Base-by-base conservation (phyloP, 2,888 invertebrate species). In the Yponomeuta malinellus region DNA sequence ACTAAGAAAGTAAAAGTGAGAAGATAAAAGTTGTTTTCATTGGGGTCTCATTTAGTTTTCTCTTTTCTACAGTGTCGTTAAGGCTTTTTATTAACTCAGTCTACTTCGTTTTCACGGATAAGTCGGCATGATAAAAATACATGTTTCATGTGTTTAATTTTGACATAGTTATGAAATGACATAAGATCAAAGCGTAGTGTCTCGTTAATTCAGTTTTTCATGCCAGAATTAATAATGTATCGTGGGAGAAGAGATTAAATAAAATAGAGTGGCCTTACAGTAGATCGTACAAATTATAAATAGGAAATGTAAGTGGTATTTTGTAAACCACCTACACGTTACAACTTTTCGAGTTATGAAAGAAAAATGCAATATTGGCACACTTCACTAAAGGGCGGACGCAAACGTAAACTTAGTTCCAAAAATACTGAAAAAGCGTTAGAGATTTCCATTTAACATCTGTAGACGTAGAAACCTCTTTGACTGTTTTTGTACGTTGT, bases 341-440 rank as follows among this genome's bases (percentile, higher is more conserved):
- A 59, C 15, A 59, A 59, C 52, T 59, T 15, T 59, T 5, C 12
- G 52, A 15, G 52, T 59, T 59, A 12, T 59, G 52, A 15, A 59
- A 59, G 52, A 59, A 59, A 59, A 59, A 59, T 12, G 15, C 52
- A 59, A 15, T 12, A 59, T 65, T 70, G 70, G 70, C 70, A 70
- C 65, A 65, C n/a, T 63, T 23, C 23, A 6, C 63, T 37, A 37
- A 70, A 70, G 63, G 33, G 10, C 15, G 48, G n/a, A 1, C 48
- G 70, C 70, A 70, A 70, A 1, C 48, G 70, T 66, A 70, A 70
- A 70, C 37, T 48, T 23, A 23, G 48, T 23, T 64, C 33, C 65
- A 65, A 63, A 70, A 63, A 70, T 65, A 31, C 75, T 75, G 74
- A 73, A 71, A 73, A 73, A 43, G 43, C 43, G 9, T 43, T 43